phyloP scores from a whole-genome alignment of 2,888 invertebrate genomes.

The Andrena bicolor region DNA sequence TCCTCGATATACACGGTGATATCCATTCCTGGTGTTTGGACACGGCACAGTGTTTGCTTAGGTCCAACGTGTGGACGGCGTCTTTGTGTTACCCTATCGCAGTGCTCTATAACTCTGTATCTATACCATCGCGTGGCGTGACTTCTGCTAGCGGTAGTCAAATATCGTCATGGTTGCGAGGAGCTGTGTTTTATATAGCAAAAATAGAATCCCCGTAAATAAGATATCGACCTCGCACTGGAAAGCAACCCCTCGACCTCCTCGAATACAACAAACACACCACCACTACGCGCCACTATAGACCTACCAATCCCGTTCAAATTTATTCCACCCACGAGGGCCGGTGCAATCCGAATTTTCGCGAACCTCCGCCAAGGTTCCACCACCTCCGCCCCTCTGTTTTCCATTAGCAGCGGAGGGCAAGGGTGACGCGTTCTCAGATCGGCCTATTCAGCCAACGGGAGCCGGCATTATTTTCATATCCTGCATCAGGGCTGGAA shows the following conservation, averaged over 20 bases:
- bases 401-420: conserved; percentile 26
- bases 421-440: conserved; percentile 16
- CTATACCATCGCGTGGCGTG: neutral
- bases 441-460: conserved; percentile 15
- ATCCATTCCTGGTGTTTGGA: neutral
- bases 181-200: too few species aligned
- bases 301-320: neutral
- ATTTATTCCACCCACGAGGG: neutral
- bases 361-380: neutral
- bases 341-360: neutral
- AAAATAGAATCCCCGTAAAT: too few species aligned
- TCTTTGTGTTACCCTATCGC: neutral
- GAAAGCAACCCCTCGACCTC: too few species aligned
- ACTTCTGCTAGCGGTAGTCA: neutral
- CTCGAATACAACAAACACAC: too few species aligned
- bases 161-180: neutral
- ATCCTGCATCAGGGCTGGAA: conserved; percentile 9
- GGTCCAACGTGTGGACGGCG: conserved; percentile 17
- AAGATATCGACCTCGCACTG: too few species aligned
- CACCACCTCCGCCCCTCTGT: neutral
- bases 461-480: conserved; percentile 45
- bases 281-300: too few species aligned
- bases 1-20: neutral
- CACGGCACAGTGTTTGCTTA: conserved; percentile 32
- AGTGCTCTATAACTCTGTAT: neutral